phyloP scores from a whole-genome alignment of 2,888 invertebrate genomes.

The Pachliopta kotzebuea region DNA sequence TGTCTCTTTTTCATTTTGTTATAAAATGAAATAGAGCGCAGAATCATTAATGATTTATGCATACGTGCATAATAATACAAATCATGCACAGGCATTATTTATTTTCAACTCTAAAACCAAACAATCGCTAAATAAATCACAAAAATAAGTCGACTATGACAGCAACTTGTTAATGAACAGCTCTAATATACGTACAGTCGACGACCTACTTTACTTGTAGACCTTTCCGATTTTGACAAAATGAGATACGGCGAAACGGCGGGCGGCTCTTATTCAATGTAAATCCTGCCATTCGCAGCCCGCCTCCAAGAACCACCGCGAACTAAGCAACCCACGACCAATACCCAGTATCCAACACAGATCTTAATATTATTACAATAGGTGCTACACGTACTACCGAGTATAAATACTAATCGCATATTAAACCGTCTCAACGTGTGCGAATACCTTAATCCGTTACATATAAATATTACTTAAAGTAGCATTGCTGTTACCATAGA shows the following conservation, averaged over 20 bases:
- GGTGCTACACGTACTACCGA: constrained; percentile 2
- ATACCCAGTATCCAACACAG: not conserved
- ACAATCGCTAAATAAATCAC: constrained; percentile 13
- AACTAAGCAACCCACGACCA: constrained; percentile 14
- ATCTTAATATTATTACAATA: constrained; percentile 4
- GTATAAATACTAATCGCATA: constrained; percentile 20
- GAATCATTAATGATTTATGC: not conserved
- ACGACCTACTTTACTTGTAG: constrained; percentile 21
- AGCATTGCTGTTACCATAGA: constrained; percentile 33
- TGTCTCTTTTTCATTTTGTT: not conserved
- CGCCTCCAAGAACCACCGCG: constrained; percentile 27
- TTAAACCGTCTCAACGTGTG: constrained; percentile 13
- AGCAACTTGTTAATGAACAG: constrained; percentile 11
- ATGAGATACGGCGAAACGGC: constrained; percentile 34
- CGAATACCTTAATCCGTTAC: constrained; percentile 36
- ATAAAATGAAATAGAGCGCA: not conserved
- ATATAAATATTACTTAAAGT: constrained; percentile 40
- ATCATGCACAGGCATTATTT: not conserved
- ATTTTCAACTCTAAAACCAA: not conserved
- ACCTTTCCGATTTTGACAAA: constrained; percentile 37
- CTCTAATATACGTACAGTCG: not conserved
- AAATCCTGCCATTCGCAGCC: constrained; percentile 32
- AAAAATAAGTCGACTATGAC: constrained; percentile 1
- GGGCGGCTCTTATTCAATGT: constrained; percentile 34
- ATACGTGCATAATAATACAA: not conserved